phyloP scores from a whole-genome alignment of 2,797 vertebrate genomes.

The Schizopygopsis malacanthus region DNA sequence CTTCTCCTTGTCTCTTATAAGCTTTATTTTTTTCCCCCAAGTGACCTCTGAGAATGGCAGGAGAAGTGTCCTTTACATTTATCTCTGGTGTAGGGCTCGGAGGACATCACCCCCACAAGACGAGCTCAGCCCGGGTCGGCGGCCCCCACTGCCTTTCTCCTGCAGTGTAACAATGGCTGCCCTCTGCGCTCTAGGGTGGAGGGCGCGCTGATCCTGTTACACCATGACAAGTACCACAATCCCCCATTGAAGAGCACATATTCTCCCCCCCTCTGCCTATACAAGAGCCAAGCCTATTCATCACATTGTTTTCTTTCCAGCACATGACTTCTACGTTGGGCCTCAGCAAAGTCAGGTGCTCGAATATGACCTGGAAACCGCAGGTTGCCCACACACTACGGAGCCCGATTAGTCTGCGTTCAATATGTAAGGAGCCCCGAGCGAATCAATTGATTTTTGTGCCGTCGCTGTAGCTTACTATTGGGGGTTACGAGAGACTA shows the following conservation, averaged over 20 bases:
- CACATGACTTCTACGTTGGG: constrained; percentile 48
- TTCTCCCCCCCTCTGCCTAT: constrained; percentile 39
- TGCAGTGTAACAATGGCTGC: constrained; percentile 48
- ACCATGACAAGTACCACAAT: constrained; percentile 72
- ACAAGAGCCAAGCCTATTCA: constrained; percentile 47
- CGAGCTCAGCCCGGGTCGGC: constrained; percentile 13
- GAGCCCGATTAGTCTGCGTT: background rate
- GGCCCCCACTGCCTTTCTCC: constrained; percentile 43
- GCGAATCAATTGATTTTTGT: constrained; percentile 40
- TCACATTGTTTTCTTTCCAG: constrained; percentile 49
- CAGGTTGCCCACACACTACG: constrained; percentile 19
- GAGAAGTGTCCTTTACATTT: constrained; percentile 37
- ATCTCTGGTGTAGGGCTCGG: constrained; percentile 29
- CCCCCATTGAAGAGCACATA: constrained; percentile 60
- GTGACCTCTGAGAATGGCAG: constrained; percentile 36
- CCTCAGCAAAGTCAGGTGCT: constrained; percentile 52
- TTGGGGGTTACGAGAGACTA: constrained; percentile 41
- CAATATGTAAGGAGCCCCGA: constrained; percentile 20
- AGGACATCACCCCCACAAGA: constrained; percentile 46
- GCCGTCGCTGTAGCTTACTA: constrained; percentile 1
- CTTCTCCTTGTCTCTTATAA: background rate
- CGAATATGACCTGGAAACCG: constrained; percentile 46
- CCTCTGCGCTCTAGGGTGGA: constrained; percentile 53
- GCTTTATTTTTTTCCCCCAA: constrained; percentile 19
- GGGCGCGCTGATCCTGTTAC: constrained; percentile 72